phyloP scores from a whole-genome alignment of 2,888 invertebrate species.

The Xylota segnis region DNA sequence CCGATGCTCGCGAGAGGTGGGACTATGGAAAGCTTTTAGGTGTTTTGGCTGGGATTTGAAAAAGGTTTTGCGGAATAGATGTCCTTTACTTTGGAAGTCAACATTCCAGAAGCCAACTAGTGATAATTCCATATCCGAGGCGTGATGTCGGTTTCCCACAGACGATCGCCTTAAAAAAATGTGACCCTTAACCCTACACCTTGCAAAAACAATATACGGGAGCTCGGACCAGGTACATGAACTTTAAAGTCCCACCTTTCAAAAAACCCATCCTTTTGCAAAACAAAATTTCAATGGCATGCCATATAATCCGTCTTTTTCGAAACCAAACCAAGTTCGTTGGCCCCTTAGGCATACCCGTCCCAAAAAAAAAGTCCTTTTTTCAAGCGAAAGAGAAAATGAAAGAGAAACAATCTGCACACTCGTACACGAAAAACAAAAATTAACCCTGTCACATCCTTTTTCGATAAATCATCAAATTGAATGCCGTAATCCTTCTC shows the following conservation, averaged over 20 bases:
- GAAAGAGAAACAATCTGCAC: slow-evolving; percentile 31
- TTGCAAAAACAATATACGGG: no score
- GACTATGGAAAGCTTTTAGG: no score
- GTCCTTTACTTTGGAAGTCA: no score
- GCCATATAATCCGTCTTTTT: slow-evolving; percentile 11
- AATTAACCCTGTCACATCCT: slow-evolving; percentile 76
- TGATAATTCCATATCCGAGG: no score
- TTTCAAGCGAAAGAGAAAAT: neutral
- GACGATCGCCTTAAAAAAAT: no score
- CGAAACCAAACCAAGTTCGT: slow-evolving; percentile 45
- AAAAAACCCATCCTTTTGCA: neutral
- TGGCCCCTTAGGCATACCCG: slow-evolving; percentile 36
- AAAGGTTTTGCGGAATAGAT: no score
- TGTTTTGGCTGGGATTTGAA: no score
- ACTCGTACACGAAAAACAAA: slow-evolving; percentile 35
- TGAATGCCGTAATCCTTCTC: slow-evolving; percentile 70
- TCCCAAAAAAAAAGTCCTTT: neutral
- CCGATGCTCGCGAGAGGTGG: no score
- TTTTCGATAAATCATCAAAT: slow-evolving; percentile 75
- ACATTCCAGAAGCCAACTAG: no score
- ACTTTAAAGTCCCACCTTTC: slow-evolving; percentile 2
- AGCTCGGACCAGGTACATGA: no score
- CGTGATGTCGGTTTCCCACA: no score
- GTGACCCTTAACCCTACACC: no score
- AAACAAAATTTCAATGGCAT: slow-evolving; percentile 24